Evolutionary conservation across 2,888 invertebrate genomes (phyloP).

Genomic region (Anthophora plumipes): DNA sequence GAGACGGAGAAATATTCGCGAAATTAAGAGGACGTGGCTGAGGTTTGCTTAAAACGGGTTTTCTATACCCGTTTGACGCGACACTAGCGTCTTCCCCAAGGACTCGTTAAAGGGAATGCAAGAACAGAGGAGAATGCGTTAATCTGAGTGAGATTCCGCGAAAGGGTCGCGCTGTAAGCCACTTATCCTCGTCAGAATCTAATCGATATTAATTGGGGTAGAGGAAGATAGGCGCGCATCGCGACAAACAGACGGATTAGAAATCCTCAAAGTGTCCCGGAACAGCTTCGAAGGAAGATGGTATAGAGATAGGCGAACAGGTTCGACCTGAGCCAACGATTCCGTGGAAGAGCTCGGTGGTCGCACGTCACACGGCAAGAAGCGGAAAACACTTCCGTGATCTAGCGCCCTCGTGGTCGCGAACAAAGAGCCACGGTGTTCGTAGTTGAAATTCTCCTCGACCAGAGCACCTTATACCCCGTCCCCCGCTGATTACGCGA

Average conservation of each 20-base stretch:
- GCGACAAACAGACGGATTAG: background rate
- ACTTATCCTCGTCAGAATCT: slow-evolving; percentile 1
- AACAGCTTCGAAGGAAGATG: too few species aligned
- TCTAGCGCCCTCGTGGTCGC: background rate
- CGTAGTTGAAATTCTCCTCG: slow-evolving; percentile 5
- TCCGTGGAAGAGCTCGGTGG: too few species aligned
- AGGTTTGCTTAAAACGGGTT: too few species aligned
- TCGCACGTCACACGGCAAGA: too few species aligned
- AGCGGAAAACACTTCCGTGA: slow-evolving; percentile 6
- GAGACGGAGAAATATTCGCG: slow-evolving; percentile 2
- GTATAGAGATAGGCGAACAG: too few species aligned
- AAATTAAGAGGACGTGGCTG: too few species aligned
- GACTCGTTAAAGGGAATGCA: slow-evolving; percentile 8
- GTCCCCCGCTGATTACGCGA: background rate
- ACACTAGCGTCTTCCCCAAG: background rate
- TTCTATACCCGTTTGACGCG: too few species aligned
- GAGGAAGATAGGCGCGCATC: background rate
- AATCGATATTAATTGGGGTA: slow-evolving; percentile 30
- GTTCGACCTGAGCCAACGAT: too few species aligned
- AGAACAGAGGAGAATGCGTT: slow-evolving; percentile 12
- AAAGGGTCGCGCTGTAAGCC: background rate
- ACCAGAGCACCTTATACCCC: background rate
- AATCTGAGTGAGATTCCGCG: background rate
- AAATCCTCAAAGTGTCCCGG: background rate
- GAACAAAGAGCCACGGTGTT: background rate